Evolutionary conservation across 2,797 vertebrate species (phyloP).

Genomic region (Takifugu ocellatus): DNA sequence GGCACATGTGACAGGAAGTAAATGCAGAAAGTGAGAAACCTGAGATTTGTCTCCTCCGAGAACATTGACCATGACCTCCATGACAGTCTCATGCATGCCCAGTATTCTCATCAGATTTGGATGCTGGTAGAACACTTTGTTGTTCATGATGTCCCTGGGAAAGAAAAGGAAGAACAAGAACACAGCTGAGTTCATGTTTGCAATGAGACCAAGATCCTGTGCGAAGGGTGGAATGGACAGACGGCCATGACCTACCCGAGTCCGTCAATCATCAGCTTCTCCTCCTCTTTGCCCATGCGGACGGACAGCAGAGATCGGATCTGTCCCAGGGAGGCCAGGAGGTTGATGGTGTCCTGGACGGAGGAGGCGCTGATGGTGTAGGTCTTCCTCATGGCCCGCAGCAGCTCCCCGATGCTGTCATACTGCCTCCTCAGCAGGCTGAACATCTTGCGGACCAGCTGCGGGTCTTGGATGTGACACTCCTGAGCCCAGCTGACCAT

Average conservation of each 20-base stretch:
- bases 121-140: slow-evolving; percentile 99
- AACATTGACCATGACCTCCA: slow-evolving; percentile 99
- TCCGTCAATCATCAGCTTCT: slow-evolving; percentile 96
- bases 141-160: slow-evolving; percentile 97
- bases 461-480: slow-evolving; percentile 90
- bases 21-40: slow-evolving; percentile 71
- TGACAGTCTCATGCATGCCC: slow-evolving; percentile 98
- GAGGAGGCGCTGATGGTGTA: slow-evolving; percentile 93
- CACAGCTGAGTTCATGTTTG: background rate
- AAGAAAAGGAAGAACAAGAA: slow-evolving; percentile 9
- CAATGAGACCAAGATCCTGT: background rate
- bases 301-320: slow-evolving; percentile 95
- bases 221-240: background rate
- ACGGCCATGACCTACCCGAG: slow-evolving; percentile 78
- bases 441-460: slow-evolving; percentile 95
- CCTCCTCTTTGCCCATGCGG: slow-evolving; percentile 96
- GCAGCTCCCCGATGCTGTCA: slow-evolving; percentile 94
- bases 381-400: slow-evolving; percentile 89
- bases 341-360: slow-evolving; percentile 88
- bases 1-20: background rate
- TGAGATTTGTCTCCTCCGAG: slow-evolving; percentile 93
- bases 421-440: slow-evolving; percentile 92
- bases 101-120: slow-evolving; percentile 98
- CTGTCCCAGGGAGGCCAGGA: slow-evolving; percentile 91
- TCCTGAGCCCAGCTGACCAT: slow-evolving; percentile 98